Evolutionary conservation across 2,888 invertebrate genomes (phyloP).

Genomic region (Gymnoscelis rufifasciata): DNA sequence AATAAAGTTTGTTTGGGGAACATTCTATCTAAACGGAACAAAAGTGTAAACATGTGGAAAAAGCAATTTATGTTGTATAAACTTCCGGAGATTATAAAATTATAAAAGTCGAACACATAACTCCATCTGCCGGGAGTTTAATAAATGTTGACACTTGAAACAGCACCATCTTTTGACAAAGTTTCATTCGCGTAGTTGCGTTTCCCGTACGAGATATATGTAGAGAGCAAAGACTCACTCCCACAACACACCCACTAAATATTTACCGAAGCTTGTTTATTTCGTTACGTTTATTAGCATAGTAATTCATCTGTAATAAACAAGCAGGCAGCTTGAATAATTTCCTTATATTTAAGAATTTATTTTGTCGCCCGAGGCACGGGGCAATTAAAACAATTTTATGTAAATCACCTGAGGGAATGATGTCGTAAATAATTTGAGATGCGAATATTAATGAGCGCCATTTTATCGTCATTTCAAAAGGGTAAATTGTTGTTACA

Average conservation of each 20-base stretch:
- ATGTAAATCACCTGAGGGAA: slow-evolving; percentile 20
- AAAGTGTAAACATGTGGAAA: too few relatives aligned
- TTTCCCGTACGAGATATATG: too few relatives aligned
- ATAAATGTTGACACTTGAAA: not conserved
- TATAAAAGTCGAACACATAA: not conserved
- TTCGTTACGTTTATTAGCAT: not conserved
- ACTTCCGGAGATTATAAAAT: too few relatives aligned
- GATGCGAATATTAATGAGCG: slow-evolving; percentile 20
- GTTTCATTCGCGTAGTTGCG: too few relatives aligned
- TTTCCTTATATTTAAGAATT: slow-evolving; percentile 14
- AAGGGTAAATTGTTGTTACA: not conserved
- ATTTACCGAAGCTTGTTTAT: not conserved
- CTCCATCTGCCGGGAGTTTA: slow-evolving; percentile 22
- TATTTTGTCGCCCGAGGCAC: slow-evolving; percentile 18
- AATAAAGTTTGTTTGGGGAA: too few relatives aligned
- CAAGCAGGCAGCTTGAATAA: slow-evolving; percentile 14
- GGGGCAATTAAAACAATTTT: slow-evolving; percentile 28
- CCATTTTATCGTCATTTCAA: not conserved
- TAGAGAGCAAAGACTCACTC: too few relatives aligned
- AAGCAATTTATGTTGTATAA: too few relatives aligned
- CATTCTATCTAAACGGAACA: too few relatives aligned
- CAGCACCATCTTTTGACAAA: slow-evolving; percentile 18
- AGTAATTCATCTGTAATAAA: slow-evolving; percentile 8
- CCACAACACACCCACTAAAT: too few relatives aligned
- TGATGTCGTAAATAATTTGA: slow-evolving; percentile 10